Evolutionary conservation across 2,797 vertebrate genomes (phyloP).

Genomic region (Phoeniculus purpureus): DNA sequence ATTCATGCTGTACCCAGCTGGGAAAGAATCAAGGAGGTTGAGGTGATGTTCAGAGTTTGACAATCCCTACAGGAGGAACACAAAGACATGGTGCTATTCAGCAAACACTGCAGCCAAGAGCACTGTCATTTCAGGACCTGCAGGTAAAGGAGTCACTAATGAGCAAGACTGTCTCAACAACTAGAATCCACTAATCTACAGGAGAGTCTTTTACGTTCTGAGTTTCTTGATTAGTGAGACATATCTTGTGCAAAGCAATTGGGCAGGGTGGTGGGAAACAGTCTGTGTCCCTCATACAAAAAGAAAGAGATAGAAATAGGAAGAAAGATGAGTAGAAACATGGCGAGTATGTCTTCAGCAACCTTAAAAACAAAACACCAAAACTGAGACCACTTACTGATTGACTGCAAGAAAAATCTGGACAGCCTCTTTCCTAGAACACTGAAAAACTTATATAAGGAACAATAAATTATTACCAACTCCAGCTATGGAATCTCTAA

Average conservation of each 20-base stretch:
- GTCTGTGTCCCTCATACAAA: neutral
- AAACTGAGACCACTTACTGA: too few relatives aligned
- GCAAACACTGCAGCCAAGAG: neutral
- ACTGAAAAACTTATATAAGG: too few relatives aligned
- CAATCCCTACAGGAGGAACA: neutral
- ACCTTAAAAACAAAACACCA: too few relatives aligned
- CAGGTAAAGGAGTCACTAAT: neutral
- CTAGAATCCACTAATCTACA: neutral
- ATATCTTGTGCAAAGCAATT: neutral
- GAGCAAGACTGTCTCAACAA: neutral
- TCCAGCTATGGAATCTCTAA: too few relatives aligned
- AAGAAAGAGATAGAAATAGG: neutral
- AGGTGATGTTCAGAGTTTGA: neutral
- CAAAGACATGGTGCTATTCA: fast-evolving
- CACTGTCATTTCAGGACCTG: neutral
- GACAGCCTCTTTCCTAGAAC: too few relatives aligned
- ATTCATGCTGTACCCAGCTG: neutral
- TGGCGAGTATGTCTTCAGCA: neutral
- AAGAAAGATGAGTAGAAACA: neutral
- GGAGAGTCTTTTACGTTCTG: neutral
- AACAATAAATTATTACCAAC: too few relatives aligned
- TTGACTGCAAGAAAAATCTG: too few relatives aligned
- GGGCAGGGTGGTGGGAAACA: neutral
- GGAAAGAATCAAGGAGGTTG: neutral
- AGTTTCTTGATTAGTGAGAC: neutral